Evolutionary conservation across 2,888 invertebrate species (phyloP).

Genomic region (Eristalis pertinax): DNA sequence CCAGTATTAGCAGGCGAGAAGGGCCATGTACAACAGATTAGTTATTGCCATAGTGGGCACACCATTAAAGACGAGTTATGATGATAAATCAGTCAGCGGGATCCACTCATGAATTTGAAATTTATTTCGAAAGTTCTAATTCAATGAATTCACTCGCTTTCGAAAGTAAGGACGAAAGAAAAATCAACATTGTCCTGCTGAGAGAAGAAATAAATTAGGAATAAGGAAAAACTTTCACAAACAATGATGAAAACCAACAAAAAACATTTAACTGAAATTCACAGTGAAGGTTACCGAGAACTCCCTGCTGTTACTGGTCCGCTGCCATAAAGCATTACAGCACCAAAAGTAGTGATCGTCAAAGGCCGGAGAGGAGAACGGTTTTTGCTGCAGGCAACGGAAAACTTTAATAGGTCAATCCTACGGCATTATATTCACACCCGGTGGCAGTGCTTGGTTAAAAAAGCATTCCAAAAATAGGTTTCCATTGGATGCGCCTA

Average conservation of each 20-base stretch:
- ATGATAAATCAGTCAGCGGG: slow-evolving; percentile 11
- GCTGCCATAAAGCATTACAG: not conserved
- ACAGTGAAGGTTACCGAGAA: not conserved
- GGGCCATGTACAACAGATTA: not conserved
- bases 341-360: not conserved
- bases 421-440: not conserved
- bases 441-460: not conserved
- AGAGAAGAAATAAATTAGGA: not conserved
- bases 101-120: slow-evolving; percentile 31
- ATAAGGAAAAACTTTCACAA: slow-evolving; percentile 5
- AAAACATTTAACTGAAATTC: slow-evolving; percentile 36
- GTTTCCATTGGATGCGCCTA: not conserved
- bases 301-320: not conserved
- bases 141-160: slow-evolving; percentile 1
- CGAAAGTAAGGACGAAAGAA: not conserved
- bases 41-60: not conserved
- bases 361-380: not conserved
- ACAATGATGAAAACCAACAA: slow-evolving; percentile 11
- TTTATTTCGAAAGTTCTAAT: slow-evolving; percentile 9
- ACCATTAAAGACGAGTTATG: not conserved
- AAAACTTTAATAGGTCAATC: slow-evolving; percentile 33
- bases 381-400: not conserved
- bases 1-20: too few relatives aligned
- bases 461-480: slow-evolving; percentile 12
- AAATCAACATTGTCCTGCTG: not conserved